Conservation (phyloP, 2,113 vertebrate genomes). For the Formicarius rufipectus region DNA sequence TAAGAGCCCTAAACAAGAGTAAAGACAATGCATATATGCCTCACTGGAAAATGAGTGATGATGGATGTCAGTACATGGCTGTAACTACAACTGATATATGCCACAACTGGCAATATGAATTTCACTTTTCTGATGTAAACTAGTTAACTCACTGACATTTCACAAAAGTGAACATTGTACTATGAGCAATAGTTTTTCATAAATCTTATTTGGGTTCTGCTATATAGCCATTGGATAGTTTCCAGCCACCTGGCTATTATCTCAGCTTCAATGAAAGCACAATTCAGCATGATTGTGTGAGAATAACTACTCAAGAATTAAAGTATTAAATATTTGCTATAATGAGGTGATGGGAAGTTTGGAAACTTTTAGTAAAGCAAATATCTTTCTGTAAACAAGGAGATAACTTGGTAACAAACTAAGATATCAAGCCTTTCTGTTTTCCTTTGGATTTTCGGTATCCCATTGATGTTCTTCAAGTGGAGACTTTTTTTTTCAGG, state of each 20-base stretch:
- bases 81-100: not conserved
- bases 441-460: not conserved
- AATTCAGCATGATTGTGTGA: not conserved
- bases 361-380: not conserved
- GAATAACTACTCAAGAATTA: not conserved
- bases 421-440: not conserved
- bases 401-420: not conserved
- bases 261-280: not conserved
- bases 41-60: not conserved
- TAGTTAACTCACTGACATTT: constrained; percentile 3
- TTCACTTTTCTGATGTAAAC: not conserved
- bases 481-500: not conserved
- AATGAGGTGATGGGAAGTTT: fast-evolving
- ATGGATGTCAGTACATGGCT: not conserved
- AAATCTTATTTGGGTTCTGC: not conserved
- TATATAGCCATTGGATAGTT: not conserved
- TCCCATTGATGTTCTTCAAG: not conserved
- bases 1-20: not conserved
- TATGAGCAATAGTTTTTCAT: not conserved
- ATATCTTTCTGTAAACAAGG: not conserved
- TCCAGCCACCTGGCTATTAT: not conserved
- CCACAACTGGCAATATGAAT: not conserved
- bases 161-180: not conserved
- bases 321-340: not conserved
- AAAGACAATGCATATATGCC: not conserved